These are phyloP conservation scores for Pithecia hirsuta DNA, from an alignment of 2,797 vertebrate species.

Conservation along the genomic window DNA sequence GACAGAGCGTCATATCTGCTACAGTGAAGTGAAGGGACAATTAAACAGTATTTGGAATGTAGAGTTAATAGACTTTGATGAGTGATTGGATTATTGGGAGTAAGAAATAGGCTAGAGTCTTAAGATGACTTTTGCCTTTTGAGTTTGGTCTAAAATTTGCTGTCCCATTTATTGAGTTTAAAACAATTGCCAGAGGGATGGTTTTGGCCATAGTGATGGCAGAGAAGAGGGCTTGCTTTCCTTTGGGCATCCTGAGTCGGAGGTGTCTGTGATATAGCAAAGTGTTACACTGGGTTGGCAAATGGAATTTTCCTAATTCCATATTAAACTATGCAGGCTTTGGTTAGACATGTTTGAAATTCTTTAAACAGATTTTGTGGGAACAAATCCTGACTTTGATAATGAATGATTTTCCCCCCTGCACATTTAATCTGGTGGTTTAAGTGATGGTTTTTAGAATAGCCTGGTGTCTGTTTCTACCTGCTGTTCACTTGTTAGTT, in stretches of 20 bases:
- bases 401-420: neutral
- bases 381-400: neutral
- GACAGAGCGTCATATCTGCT: neutral
- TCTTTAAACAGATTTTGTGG: conserved; percentile 2
- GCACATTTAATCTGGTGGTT: neutral
- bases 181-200: neutral
- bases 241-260: neutral
- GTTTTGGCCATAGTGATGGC: neutral
- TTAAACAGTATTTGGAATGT: neutral
- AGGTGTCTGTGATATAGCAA: neutral
- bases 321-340: neutral
- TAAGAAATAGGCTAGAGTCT: neutral
- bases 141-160: neutral
- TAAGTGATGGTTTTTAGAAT: conserved; percentile 31
- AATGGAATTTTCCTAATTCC: neutral
- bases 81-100: neutral
- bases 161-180: neutral
- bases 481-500: conserved; percentile 48
- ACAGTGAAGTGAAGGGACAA: neutral
- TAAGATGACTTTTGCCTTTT: neutral
- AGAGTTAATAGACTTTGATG: neutral
- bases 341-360: neutral
- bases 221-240: neutral
- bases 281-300: neutral
- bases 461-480: conserved; percentile 9